phyloP scores from a whole-genome alignment of 2,888 invertebrate species.

The Bellardia bayeri region DNA sequence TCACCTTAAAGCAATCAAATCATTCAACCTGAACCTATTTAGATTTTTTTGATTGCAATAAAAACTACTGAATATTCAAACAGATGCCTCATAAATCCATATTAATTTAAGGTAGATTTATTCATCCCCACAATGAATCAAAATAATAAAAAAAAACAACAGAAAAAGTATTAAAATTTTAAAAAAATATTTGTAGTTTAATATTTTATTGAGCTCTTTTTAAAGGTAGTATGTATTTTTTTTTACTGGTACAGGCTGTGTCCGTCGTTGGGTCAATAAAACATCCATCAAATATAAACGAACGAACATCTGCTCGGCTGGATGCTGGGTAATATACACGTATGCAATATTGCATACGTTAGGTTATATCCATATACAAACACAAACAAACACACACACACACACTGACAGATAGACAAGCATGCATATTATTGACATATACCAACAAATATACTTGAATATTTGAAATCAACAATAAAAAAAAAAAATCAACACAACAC shows the following conservation, averaged over 20 bases:
- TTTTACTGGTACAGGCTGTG: conserved; percentile 31
- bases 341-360: conserved; percentile 61
- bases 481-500: conserved; percentile 16
- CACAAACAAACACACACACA: not conserved
- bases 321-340: conserved; percentile 58
- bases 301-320: conserved; percentile 67
- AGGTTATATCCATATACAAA: not conserved
- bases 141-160: not conserved
- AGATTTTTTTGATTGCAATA: conserved; percentile 1
- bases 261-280: conserved; percentile 72
- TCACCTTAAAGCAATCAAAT: conserved; percentile 19
- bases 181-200: conserved; percentile 29
- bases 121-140: conserved; percentile 6
- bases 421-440: not conserved
- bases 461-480: conserved; percentile 14
- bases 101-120: conserved; percentile 42
- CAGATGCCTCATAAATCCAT: conserved; percentile 11
- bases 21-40: conserved; percentile 29
- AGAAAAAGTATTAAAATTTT: conserved; percentile 38
- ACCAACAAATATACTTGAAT: conserved; percentile 46
- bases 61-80: conserved; percentile 15
- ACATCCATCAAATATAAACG: conserved; percentile 55
- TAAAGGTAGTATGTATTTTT: not conserved
- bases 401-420: not conserved
- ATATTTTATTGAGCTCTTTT: conserved; percentile 41